These are phyloP conservation scores for Siphamia tubifer DNA, from an alignment of 2,113 vertebrate species.

Conservation along the genomic window DNA sequence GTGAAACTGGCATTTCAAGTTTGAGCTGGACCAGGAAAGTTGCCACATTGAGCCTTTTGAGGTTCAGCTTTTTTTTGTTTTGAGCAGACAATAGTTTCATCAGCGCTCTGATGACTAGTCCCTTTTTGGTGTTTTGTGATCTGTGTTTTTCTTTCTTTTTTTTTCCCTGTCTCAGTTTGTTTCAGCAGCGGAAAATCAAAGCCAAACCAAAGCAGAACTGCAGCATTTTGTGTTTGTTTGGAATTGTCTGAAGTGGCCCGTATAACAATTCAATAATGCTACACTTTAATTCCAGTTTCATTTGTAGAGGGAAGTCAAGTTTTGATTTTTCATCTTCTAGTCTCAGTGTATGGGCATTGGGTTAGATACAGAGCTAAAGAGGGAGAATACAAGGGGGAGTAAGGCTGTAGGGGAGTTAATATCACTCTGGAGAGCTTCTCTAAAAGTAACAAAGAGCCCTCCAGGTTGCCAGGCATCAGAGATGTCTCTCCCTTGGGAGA, in stretches of 20 bases:
- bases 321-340: not conserved
- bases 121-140: not conserved
- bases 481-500: conserved; percentile 39
- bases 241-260: not conserved
- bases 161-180: not conserved
- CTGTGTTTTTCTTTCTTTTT: not conserved
- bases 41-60: not conserved
- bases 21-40: not conserved
- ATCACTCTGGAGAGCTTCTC: conserved; percentile 36
- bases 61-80: not conserved
- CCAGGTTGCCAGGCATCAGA: conserved; percentile 62
- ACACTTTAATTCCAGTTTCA: not conserved
- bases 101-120: not conserved
- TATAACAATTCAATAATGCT: not conserved
- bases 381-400: not conserved
- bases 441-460: conserved; percentile 47
- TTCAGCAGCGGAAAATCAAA: not conserved
- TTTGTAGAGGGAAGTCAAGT: not conserved
- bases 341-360: not conserved
- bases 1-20: not conserved
- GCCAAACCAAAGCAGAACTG: not conserved
- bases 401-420: conserved; percentile 27
- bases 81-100: not conserved
- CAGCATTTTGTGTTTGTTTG: not conserved
- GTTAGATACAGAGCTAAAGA: not conserved